Evolutionary conservation across 2,888 invertebrate genomes (phyloP).

Genomic region (Eupithecia abbreviata): DNA sequence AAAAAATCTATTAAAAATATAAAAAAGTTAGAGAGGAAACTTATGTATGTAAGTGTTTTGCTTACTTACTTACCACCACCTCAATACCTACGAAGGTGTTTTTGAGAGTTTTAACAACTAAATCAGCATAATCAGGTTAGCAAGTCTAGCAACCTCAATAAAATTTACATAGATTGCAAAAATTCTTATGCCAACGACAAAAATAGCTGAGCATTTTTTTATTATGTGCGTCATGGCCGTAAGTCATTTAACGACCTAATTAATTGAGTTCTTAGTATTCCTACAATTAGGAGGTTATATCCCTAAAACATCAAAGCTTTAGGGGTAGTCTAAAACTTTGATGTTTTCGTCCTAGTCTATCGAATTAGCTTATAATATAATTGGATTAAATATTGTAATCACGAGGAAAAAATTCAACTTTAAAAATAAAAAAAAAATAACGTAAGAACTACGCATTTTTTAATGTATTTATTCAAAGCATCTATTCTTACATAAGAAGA

Average conservation of each 20-base stretch:
- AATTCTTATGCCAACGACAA: not conserved
- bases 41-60: not conserved
- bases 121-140: not conserved
- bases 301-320: not conserved
- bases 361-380: conserved; percentile 18
- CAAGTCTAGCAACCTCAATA: not conserved
- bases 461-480: too few relatives aligned
- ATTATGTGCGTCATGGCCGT: not conserved
- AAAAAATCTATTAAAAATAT: too few relatives aligned
- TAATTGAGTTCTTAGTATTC: not conserved
- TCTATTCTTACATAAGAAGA: too few relatives aligned
- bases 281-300: not conserved
- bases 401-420: conserved; percentile 2
- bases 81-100: not conserved
- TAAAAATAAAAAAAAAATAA: too few relatives aligned
- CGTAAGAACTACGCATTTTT: too few relatives aligned
- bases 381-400: conserved; percentile 36
- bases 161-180: not conserved
- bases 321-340: not conserved
- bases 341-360: not conserved
- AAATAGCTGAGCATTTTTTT: not conserved
- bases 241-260: not conserved
- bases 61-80: too few relatives aligned
- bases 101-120: not conserved
- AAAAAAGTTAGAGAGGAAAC: not conserved